Conservation (phyloP, 92 coral and sea anemone species). For the Phenganax marumi region DNA sequence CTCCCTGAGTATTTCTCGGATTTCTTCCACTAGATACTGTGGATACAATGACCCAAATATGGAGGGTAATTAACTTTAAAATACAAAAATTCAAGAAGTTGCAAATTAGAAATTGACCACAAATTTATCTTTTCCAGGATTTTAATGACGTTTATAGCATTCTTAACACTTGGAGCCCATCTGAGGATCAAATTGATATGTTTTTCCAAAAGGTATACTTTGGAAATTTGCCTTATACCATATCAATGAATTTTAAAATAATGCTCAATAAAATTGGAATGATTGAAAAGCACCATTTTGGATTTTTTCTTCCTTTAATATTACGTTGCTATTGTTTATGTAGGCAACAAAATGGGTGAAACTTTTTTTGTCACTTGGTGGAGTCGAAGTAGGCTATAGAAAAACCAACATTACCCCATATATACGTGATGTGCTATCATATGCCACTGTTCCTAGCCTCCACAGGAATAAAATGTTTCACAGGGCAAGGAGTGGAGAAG, state of each 20-base stretch:
- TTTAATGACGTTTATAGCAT: background rate
- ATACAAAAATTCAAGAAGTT: too few species aligned
- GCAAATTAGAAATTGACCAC: background rate
- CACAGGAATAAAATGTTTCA: conserved; percentile 42
- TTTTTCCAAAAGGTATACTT: background rate
- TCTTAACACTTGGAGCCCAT: conserved; percentile 2
- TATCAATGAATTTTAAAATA: conserved; percentile 5
- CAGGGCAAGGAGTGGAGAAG: conserved; percentile 64
- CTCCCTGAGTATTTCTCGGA: background rate
- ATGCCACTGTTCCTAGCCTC: conserved; percentile 19
- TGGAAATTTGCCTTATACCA: background rate
- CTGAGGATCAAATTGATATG: conserved; percentile 9
- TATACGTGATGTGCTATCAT: conserved; percentile 65
- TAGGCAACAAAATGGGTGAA: conserved; percentile 42
- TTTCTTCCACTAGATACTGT: conserved; percentile 7
- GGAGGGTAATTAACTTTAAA: background rate
- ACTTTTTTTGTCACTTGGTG: conserved; percentile 53
- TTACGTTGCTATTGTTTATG: background rate
- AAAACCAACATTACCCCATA: conserved; percentile 62
- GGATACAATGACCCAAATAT: conserved; percentile 1
- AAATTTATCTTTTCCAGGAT: conserved; percentile 9
- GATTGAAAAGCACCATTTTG: background rate
- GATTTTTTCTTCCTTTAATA: background rate
- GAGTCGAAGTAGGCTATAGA: conserved; percentile 58
- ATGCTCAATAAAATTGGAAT: background rate